These are phyloP conservation scores for Phoxinus phoxinus DNA, from an alignment of 2,113 vertebrate genomes.

Conservation along the genomic window DNA sequence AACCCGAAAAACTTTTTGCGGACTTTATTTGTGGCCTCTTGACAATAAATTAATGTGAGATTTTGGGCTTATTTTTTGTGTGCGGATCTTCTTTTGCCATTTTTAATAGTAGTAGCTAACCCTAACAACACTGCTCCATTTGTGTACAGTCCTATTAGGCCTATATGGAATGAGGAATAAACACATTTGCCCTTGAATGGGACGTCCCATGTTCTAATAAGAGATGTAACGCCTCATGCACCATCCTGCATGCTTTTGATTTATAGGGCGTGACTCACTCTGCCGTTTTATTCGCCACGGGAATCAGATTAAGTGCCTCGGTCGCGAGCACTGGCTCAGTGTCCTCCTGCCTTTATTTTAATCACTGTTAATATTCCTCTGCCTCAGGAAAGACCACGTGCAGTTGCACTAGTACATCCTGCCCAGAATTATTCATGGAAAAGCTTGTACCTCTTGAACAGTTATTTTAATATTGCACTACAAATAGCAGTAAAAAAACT, in stretches of 20 bases:
- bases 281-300: conserved; percentile 42
- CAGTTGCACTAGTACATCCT: neutral
- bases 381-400: neutral
- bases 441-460: neutral
- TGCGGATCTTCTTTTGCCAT: neutral
- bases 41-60: no score
- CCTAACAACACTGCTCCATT: neutral
- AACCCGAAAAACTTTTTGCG: no score
- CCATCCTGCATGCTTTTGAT: conserved; percentile 54
- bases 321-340: conserved; percentile 29
- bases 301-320: conserved; percentile 54
- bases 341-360: conserved; percentile 58
- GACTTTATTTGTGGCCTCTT: no score
- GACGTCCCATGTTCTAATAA: neutral
- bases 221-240: neutral
- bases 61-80: no score
- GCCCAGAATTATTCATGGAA: conserved; percentile 2
- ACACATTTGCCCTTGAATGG: conserved; percentile 10
- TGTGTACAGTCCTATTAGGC: neutral
- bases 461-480: neutral
- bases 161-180: neutral
- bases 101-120: neutral
- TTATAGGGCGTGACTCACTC: conserved; percentile 57
- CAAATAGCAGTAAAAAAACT: neutral
- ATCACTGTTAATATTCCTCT: conserved; percentile 38